A percentile compares a stretch with the other conserved stretches of the same genome.
Conservation (phyloP, 2,113 vertebrate genomes). For the Brienomyrus longianalis region DNA sequence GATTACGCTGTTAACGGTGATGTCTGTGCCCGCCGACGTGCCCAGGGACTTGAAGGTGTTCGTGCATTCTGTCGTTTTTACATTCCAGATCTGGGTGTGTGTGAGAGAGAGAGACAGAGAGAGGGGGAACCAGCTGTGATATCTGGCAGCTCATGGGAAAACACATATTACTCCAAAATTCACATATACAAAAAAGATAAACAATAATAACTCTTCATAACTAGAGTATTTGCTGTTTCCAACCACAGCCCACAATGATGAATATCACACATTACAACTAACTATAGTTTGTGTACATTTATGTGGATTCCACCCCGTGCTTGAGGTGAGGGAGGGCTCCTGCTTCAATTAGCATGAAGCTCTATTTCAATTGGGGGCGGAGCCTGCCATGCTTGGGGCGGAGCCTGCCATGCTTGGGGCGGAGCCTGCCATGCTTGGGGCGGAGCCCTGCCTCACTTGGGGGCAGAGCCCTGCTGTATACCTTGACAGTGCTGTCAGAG, state of each 20-base stretch:
- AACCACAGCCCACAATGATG: not conserved
- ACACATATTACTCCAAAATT: not conserved
- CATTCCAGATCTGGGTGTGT: slow-evolving; percentile 81
- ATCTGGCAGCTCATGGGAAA: not conserved
- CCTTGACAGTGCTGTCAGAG: slow-evolving; percentile 96
- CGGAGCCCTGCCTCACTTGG: slow-evolving; percentile 11
- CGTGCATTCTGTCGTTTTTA: slow-evolving; percentile 91
- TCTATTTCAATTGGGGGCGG: not conserved
- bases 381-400: not conserved
- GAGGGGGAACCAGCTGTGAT: not conserved
- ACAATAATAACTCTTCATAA: not conserved
- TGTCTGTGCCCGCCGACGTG: slow-evolving; percentile 88
- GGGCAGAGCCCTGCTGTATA: slow-evolving; percentile 84
- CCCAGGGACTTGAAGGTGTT: slow-evolving; percentile 94
- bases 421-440: not conserved
- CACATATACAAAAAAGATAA: not conserved
- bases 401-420: not conserved
- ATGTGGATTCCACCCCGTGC: not conserved
- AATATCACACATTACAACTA: not conserved
- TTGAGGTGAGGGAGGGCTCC: slow-evolving; percentile 32
- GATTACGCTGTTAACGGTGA: slow-evolving; percentile 91
- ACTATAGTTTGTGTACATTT: not conserved
- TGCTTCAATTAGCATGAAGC: slow-evolving; percentile 44
- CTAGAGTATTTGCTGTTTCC: not conserved
- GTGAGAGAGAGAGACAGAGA: not conserved